A percentile compares a stretch with the other conserved stretches of the same genome.
These are phyloP conservation scores for Chorisops tibialis DNA, from an alignment of 2,888 invertebrate genomes.

Conservation along the genomic window DNA sequence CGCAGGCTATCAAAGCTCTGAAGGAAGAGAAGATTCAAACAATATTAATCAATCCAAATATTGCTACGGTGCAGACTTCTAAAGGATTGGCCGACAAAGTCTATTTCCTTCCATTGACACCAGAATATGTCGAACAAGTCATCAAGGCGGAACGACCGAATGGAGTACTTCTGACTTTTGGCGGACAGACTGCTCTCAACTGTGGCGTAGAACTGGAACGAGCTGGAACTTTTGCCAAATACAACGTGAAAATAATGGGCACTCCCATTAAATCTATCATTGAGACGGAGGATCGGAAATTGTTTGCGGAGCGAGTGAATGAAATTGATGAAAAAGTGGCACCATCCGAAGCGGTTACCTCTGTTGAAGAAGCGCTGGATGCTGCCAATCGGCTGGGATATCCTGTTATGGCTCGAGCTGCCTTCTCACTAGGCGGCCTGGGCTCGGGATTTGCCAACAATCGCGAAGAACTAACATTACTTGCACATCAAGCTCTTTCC, in stretches of 20 bases:
- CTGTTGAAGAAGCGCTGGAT: constrained; percentile 81
- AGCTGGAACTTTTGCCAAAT: constrained; percentile 79
- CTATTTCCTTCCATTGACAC: constrained; percentile 92
- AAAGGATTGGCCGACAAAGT: constrained; percentile 98
- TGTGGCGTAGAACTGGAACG: constrained; percentile 91
- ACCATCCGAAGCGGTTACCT: constrained; percentile 88
- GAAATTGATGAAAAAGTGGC: constrained; percentile 91
- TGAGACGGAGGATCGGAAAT: constrained; percentile 93
- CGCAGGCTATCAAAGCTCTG: constrained; percentile 96
- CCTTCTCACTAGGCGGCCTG: constrained; percentile 95
- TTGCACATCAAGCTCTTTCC: constrained; percentile 83
- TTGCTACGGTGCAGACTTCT: constrained; percentile 98
- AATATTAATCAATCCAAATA: constrained; percentile 97
- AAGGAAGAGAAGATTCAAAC: constrained; percentile 93
- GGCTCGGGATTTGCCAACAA: constrained; percentile 97
- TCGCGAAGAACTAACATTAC: constrained; percentile 66
- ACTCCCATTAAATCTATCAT: constrained; percentile 95
- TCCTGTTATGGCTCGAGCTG: constrained; percentile 95
- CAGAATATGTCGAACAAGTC: constrained; percentile 95
- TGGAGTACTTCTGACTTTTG: constrained; percentile 95
- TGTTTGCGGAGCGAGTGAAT: constrained; percentile 87
- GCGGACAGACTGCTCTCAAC: constrained; percentile 97
- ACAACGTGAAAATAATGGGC: constrained; percentile 87
- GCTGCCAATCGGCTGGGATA: constrained; percentile 88
- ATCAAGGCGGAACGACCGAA: constrained; percentile 94